Conservation (phyloP, 30 jellyfish, hydroid and myxozoan genomes). For the Hydractinia symbiolongicarpus region DNA sequence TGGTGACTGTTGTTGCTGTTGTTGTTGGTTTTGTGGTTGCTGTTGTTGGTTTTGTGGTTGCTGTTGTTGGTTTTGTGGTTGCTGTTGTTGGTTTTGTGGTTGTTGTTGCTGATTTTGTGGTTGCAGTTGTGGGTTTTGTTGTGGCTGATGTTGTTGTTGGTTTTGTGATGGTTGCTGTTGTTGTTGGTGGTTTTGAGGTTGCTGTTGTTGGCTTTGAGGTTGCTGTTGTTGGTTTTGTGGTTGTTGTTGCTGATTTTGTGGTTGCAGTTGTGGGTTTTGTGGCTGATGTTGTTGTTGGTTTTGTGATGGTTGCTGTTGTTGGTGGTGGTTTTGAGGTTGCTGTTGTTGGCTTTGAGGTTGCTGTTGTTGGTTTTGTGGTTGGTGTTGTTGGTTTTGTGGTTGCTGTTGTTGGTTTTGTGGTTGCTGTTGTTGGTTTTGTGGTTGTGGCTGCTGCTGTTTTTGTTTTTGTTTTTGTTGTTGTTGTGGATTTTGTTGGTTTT, state of each 20-base stretch:
- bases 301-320: not conserved
- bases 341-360: not conserved
- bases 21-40: not conserved
- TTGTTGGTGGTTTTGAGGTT: not conserved
- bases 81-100: not conserved
- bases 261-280: not conserved
- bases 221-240: not conserved
- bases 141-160: not conserved
- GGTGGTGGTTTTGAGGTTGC: not conserved
- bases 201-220: not conserved
- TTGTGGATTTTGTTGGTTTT: not conserved
- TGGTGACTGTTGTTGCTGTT: not conserved
- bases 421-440: not conserved
- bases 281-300: not conserved
- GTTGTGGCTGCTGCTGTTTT: not conserved
- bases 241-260: not conserved
- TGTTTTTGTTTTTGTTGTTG: not conserved
- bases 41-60: not conserved
- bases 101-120: not conserved
- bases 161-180: not conserved
- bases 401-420: not conserved
- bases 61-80: not conserved
- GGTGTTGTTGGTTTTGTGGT: not conserved
- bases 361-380: not conserved
- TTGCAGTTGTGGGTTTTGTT: not conserved